Evolutionary conservation across 2,888 invertebrate genomes (phyloP).

Genomic region (Polydrusus pterygomalis): DNA sequence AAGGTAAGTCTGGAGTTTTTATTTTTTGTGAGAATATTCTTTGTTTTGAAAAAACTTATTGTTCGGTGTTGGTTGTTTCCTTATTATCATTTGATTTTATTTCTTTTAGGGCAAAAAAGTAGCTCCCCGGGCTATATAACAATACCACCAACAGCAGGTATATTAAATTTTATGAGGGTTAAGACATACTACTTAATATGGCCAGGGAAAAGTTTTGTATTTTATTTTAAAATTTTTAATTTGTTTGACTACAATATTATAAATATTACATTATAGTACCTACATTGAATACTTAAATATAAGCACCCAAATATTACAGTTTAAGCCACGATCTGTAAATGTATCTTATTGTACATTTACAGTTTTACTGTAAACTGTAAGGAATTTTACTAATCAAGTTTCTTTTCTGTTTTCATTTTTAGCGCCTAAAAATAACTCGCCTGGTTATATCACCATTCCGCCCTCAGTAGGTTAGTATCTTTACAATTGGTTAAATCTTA

Average conservation of each 20-base stretch:
- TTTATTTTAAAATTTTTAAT: background rate
- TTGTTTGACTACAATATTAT: too few relatives aligned
- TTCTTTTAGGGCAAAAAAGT: conserved; percentile 13
- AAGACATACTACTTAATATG: background rate
- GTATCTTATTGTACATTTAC: too few relatives aligned
- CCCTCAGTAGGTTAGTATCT: conserved; percentile 31
- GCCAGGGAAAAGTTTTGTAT: background rate
- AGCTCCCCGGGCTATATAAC: conserved; percentile 9
- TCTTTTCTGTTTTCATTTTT: conserved; percentile 3
- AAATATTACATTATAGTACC: too few relatives aligned
- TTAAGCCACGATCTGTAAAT: too few relatives aligned
- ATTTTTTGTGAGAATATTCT: background rate
- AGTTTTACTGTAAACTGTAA: background rate
- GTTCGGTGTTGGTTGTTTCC: background rate
- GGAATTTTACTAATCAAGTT: background rate
- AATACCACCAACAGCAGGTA: conserved; percentile 24
- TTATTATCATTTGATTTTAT: conserved; percentile 8
- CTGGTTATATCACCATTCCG: conserved; percentile 37
- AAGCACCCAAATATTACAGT: too few relatives aligned
- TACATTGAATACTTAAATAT: too few relatives aligned
- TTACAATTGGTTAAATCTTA: background rate
- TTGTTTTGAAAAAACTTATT: background rate
- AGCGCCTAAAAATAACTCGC: conserved; percentile 19
- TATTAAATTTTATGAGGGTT: background rate
- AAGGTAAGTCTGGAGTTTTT: conserved; percentile 21